A percentile compares a stretch with the other conserved stretches of the same genome.
Evolutionary conservation across 2,797 vertebrate species (phyloP).

Genomic region (Silurus lanzhouensis): DNA sequence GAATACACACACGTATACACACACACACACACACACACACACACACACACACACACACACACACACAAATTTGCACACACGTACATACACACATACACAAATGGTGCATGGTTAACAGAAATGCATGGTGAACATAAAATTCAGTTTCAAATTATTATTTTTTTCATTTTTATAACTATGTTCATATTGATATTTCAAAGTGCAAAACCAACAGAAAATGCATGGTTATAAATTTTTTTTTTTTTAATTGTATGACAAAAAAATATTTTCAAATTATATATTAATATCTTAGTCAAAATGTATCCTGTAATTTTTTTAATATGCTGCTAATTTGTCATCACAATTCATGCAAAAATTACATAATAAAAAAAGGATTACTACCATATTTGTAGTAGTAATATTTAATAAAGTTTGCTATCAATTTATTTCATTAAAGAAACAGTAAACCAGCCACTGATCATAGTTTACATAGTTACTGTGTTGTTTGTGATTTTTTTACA

Average conservation of each 20-base stretch:
- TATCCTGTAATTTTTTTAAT: not conserved
- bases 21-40: not conserved
- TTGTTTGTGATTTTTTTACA: not conserved
- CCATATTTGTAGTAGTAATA: not conserved
- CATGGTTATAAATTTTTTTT: too few relatives aligned
- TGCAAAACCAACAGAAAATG: not conserved
- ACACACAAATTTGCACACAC: not conserved
- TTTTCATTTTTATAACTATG: too few relatives aligned
- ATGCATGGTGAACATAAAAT: not conserved
- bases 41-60: not conserved
- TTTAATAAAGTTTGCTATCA: not conserved
- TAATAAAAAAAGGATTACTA: not conserved
- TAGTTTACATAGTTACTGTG: not conserved
- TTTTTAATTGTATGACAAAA: too few relatives aligned
- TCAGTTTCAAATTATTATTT: not conserved
- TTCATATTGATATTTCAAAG: not conserved
- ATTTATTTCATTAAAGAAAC: not conserved
- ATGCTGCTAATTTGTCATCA: not conserved
- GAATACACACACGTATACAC: conserved; percentile 9
- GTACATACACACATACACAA: too few relatives aligned
- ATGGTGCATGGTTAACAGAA: too few relatives aligned
- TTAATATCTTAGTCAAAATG: not conserved
- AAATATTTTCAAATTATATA: not conserved
- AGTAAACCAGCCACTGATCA: not conserved
- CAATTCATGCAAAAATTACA: not conserved